phyloP scores from a whole-genome alignment of 2,113 vertebrate species.

The Xyliphius kryptos region DNA sequence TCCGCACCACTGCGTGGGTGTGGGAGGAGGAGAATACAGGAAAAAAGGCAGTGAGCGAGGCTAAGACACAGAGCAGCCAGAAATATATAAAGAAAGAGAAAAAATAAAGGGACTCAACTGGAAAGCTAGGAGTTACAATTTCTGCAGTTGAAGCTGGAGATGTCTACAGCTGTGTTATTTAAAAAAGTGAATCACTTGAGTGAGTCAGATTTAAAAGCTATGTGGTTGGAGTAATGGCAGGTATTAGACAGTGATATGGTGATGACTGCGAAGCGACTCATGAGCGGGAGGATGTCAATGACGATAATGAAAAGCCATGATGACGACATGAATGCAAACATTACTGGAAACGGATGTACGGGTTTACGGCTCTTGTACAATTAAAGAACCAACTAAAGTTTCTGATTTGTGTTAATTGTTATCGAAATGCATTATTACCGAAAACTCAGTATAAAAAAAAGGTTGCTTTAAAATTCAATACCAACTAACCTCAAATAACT shows the following conservation, averaged over 20 bases:
- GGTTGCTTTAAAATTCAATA: no score
- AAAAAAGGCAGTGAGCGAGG: slow-evolving; percentile 3
- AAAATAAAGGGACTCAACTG: no score
- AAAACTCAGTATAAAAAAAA: no score
- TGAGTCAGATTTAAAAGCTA: slow-evolving; percentile 28
- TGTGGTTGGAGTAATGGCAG: slow-evolving; percentile 2
- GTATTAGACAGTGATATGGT: neutral
- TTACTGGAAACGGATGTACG: neutral
- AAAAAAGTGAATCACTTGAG: slow-evolving; percentile 2
- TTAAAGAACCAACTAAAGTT: no score
- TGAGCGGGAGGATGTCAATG: slow-evolving; percentile 2
- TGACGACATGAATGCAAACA: neutral
- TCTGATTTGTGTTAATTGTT: no score
- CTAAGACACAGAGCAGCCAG: neutral
- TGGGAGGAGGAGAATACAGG: slow-evolving; percentile 4
- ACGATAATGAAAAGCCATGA: neutral
- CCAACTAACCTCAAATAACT: no score
- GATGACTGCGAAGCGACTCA: slow-evolving; percentile 4
- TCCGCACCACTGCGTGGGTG: slow-evolving; percentile 28
- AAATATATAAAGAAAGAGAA: no score
- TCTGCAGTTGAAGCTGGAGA: neutral
- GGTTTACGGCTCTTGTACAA: no score
- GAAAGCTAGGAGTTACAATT: no score
- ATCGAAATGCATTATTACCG: no score
- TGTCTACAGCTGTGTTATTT: neutral